These are phyloP conservation scores for Schrankia costaestrigalis DNA, from an alignment of 2,888 invertebrate genomes.

Conservation along the genomic window DNA sequence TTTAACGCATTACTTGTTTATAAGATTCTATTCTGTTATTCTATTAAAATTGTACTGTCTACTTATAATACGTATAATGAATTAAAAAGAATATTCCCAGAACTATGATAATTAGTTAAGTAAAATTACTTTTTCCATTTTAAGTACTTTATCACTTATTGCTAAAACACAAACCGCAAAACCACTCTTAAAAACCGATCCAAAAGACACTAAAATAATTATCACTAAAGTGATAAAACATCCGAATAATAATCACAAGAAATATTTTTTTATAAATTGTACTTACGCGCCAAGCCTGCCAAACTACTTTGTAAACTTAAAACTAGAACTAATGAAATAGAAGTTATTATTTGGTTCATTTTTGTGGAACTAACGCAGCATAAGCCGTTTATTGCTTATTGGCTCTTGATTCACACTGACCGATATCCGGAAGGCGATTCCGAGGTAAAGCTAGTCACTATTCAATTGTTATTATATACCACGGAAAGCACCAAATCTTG, in stretches of 20 bases:
- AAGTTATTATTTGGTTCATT: conserved; percentile 19
- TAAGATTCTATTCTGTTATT: too few relatives aligned
- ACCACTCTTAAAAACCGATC: too few relatives aligned
- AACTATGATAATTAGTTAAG: too few relatives aligned
- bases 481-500: conserved; percentile 9
- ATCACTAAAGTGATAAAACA: neutral
- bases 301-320: conserved; percentile 16
- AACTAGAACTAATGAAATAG: conserved; percentile 18
- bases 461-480: conserved; percentile 13
- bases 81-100: too few relatives aligned
- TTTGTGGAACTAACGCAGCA: neutral
- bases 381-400: conserved; percentile 24
- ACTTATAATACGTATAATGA: too few relatives aligned
- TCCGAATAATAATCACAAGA: neutral
- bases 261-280: conserved; percentile 1
- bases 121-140: too few relatives aligned
- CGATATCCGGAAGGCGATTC: conserved; percentile 6
- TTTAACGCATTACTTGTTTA: too few relatives aligned
- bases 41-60: too few relatives aligned
- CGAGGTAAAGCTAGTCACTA: conserved; percentile 9
- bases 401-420: conserved; percentile 33
- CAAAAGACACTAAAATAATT: too few relatives aligned
- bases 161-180: too few relatives aligned
- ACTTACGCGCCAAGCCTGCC: conserved; percentile 40
- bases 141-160: too few relatives aligned